Evolutionary conservation across 30 jellyfish, hydroid and myxozoan species (phyloP).

Genomic region (Hydractinia symbiolongicarpus): DNA sequence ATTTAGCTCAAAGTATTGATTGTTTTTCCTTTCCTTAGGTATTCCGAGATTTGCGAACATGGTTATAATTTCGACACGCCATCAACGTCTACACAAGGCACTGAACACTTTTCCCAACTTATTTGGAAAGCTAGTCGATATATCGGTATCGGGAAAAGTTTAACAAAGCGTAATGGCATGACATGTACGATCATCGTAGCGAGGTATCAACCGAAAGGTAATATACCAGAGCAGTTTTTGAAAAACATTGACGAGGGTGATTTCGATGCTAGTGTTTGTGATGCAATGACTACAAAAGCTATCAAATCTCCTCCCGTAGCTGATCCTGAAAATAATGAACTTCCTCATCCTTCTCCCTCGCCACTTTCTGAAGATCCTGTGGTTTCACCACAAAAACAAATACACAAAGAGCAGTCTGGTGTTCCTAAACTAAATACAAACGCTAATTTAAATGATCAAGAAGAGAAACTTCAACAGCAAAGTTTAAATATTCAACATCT

Average conservation of each 20-base stretch:
- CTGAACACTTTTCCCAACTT: slow-evolving; percentile 85
- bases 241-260: slow-evolving; percentile 67
- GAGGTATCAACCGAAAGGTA: slow-evolving; percentile 74
- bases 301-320: background rate
- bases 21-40: slow-evolving; percentile 44
- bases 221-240: slow-evolving; percentile 45
- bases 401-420: background rate
- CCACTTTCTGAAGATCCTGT: background rate
- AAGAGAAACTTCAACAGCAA: no score
- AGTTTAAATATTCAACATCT: no score
- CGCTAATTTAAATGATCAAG: no score
- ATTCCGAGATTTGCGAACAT: slow-evolving; percentile 77
- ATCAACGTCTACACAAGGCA: slow-evolving; percentile 49
- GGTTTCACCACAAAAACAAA: background rate
- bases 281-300: slow-evolving; percentile 13
- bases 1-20: no score
- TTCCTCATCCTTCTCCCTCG: background rate
- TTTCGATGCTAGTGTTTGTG: slow-evolving; percentile 69
- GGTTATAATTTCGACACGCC: slow-evolving; percentile 70
- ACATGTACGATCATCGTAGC: slow-evolving; percentile 80
- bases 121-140: slow-evolving; percentile 68
- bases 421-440: background rate
- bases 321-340: background rate
- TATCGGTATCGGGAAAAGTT: slow-evolving; percentile 86
- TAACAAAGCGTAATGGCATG: slow-evolving; percentile 69